Base-by-base conservation (phyloP, 1,140 invertebrate species). In the Calycopis cecrops region DNA sequence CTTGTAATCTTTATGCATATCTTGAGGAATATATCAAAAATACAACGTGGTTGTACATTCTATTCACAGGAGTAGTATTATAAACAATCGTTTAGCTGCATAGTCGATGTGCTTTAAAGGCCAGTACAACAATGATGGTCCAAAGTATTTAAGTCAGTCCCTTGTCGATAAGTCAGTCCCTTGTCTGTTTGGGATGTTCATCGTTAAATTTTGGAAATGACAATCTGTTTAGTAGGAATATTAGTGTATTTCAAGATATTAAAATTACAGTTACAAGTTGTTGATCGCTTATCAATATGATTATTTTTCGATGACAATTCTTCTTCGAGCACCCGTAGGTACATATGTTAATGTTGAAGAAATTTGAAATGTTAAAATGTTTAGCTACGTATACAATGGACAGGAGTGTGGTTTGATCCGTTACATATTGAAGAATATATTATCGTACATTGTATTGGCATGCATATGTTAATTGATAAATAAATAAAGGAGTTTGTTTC, bases 401-500 rank as follows among this genome's bases (percentile, higher is more conserved):
- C 21, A 2, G 2, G 0, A 17, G 7, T 54, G 34, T 21, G 16
- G 38, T 38, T 21, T 38, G 12, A 35, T 49, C 48, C 33, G 48
- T 40, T 50, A 48, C 54, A 18, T 55, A 42, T 28, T 56, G 14
- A 48, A 10, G 28, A 40, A 42, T 18, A 52, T 34, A 48, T 55
- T 53, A 49, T 35, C 9, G 34, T 55, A 52, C 52, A 48, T 53
- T 63, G 48, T 58, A 60, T 56, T 47, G 49, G 64, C 64, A 63
- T 63, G 54, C 42, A 58, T 63, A 60, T 66, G 58, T 66, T 66
- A 59, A 63, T 59, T 44, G 40, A 16, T 44, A 44, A 62, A 55
- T 57, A 35, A 63, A 66, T 66, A 63, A 63, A 65, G 38, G 21
- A 49, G 44, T 63, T 60, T 62, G 57, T 63, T 66, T 57, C 55